Conservation (phyloP, 2,888 invertebrate genomes). For the Girardia tigrina region DNA sequence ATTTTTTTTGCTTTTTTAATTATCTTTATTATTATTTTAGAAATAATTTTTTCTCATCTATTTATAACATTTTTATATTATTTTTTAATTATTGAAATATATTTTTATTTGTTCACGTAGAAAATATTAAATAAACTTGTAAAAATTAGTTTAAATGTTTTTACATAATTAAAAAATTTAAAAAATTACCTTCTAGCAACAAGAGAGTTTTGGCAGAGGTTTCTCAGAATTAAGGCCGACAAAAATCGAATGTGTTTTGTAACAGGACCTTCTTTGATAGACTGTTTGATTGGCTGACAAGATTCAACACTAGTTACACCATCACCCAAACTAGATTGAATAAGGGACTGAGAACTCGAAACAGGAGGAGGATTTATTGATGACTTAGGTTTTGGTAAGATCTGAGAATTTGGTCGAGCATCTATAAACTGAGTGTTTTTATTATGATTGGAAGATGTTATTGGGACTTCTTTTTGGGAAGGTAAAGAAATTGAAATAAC, state of each 20-base stretch:
- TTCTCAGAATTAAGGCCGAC: conserved; percentile 24
- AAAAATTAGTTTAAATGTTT: too few species aligned
- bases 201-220: conserved; percentile 16
- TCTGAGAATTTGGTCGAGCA: background rate
- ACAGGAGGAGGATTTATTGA: background rate
- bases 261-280: conserved; percentile 24
- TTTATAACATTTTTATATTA: too few species aligned
- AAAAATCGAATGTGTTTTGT: conserved; percentile 16
- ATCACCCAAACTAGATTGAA: background rate
- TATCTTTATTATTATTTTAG: too few species aligned
- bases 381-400: background rate
- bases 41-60: too few species aligned
- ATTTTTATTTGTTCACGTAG: too few species aligned
- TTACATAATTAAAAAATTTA: too few species aligned
- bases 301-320: background rate
- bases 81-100: too few species aligned
- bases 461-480: background rate
- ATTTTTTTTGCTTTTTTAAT: too few species aligned
- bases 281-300: background rate
- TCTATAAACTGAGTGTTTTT: background rate
- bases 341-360: background rate
- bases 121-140: too few species aligned
- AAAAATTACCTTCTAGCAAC: background rate
- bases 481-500: background rate
- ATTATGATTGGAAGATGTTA: background rate